Evolutionary conservation across 2,888 invertebrate genomes (phyloP).

Genomic region (Agonum fuliginosum): DNA sequence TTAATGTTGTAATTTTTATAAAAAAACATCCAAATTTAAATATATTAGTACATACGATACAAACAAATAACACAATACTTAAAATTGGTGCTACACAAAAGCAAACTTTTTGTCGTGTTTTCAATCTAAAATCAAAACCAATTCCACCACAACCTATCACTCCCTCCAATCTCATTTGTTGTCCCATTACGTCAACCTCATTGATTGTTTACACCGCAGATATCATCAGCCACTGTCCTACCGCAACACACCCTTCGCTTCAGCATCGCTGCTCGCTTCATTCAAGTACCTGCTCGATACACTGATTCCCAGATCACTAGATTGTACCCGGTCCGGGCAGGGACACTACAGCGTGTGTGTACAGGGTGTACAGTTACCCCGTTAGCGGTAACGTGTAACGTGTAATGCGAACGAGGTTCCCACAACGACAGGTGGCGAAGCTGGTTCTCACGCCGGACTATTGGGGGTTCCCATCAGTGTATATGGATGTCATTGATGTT

Average conservation of each 20-base stretch:
- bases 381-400: background rate
- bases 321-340: background rate
- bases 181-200: background rate
- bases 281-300: slow-evolving; percentile 6
- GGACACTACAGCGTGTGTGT: background rate
- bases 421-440: background rate
- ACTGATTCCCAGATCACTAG: background rate
- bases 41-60: no score
- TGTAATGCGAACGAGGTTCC: background rate
- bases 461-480: slow-evolving; percentile 3
- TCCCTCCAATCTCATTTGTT: no score
- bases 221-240: background rate
- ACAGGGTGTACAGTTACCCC: slow-evolving; percentile 8
- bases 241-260: slow-evolving; percentile 4
- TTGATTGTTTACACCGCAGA: background rate
- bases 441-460: background rate
- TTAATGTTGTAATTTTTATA: no score
- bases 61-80: no score
- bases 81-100: no score
- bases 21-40: no score
- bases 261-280: no score
- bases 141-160: no score
- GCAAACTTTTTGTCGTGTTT: no score
- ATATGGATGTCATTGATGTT: background rate
- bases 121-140: no score